Evolutionary conservation across 2,888 invertebrate genomes (phyloP).

Genomic region (Conops quadrifasciatus): DNA sequence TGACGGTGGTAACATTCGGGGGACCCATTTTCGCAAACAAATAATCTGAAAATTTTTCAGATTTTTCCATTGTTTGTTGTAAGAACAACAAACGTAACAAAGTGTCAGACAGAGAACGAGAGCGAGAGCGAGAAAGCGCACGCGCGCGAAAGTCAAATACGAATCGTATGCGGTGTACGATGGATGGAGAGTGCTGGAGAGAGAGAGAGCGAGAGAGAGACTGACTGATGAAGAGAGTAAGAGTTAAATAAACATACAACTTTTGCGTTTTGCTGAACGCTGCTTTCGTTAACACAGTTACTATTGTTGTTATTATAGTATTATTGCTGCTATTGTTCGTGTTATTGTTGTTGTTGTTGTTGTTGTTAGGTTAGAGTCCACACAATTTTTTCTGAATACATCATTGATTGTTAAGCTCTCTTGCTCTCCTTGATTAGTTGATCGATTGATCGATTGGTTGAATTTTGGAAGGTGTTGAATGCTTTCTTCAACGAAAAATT

Average conservation of each 20-base stretch:
- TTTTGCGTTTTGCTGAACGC: too few species aligned
- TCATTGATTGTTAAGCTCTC: neutral
- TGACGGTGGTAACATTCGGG: constrained; percentile 67
- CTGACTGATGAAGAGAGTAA: neutral
- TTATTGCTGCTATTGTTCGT: constrained; percentile 7
- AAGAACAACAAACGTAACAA: constrained; percentile 24
- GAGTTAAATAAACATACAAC: too few species aligned
- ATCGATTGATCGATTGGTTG: neutral
- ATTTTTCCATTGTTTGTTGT: constrained; percentile 69
- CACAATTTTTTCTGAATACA: neutral
- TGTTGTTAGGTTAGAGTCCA: neutral
- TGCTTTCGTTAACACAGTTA: neutral
- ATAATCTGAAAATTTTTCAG: constrained; percentile 79
- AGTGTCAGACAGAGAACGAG: constrained; percentile 17
- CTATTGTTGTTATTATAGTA: constrained; percentile 12
- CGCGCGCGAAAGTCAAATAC: neutral
- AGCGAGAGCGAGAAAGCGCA: constrained; percentile 1
- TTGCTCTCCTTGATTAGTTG: too few species aligned
- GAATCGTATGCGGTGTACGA: neutral
- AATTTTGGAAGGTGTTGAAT: neutral
- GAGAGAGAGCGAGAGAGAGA: neutral
- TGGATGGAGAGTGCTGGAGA: neutral
- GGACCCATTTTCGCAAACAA: constrained; percentile 83
- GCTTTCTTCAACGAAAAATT: neutral
- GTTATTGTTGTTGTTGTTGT: constrained; percentile 15